These are phyloP conservation scores for Pycnomerus fuliginosus DNA, from an alignment of 2,888 invertebrate genomes.

Conservation along the genomic window DNA sequence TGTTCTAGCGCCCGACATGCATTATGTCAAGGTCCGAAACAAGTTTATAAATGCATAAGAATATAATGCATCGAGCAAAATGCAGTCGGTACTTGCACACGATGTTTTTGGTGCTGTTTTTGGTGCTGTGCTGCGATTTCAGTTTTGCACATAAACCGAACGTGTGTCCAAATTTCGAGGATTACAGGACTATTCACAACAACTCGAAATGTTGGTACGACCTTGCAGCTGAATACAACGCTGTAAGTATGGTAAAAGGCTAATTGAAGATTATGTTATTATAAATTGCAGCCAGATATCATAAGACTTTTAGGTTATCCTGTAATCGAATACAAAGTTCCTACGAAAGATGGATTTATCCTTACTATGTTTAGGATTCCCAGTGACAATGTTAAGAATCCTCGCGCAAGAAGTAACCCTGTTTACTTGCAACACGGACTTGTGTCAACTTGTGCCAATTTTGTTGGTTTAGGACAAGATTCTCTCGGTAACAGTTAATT, in stretches of 20 bases:
- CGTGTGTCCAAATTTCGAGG: slow-evolving; percentile 47
- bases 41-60: background rate
- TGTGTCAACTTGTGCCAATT: slow-evolving; percentile 43
- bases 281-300: slow-evolving; percentile 51
- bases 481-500: slow-evolving; percentile 41
- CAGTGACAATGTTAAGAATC: slow-evolving; percentile 35
- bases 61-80: too few relatives aligned
- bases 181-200: slow-evolving; percentile 45
- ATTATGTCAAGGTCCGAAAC: background rate
- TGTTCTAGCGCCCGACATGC: too few relatives aligned
- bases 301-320: slow-evolving; percentile 52
- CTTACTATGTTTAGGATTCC: slow-evolving; percentile 53
- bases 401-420: slow-evolving; percentile 37
- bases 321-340: slow-evolving; percentile 51
- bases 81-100: too few relatives aligned
- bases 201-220: slow-evolving; percentile 50
- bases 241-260: slow-evolving; percentile 10
- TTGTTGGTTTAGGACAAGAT: slow-evolving; percentile 42
- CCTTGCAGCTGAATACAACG: slow-evolving; percentile 41
- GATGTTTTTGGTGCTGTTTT: background rate
- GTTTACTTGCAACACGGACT: slow-evolving; percentile 49
- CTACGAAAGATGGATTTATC: slow-evolving; percentile 55
- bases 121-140: slow-evolving; percentile 4
- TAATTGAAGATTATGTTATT: background rate
- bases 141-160: slow-evolving; percentile 36